Base-by-base conservation (phyloP, 2,113 vertebrate species). In the Mesembrinibis cayennensis region DNA sequence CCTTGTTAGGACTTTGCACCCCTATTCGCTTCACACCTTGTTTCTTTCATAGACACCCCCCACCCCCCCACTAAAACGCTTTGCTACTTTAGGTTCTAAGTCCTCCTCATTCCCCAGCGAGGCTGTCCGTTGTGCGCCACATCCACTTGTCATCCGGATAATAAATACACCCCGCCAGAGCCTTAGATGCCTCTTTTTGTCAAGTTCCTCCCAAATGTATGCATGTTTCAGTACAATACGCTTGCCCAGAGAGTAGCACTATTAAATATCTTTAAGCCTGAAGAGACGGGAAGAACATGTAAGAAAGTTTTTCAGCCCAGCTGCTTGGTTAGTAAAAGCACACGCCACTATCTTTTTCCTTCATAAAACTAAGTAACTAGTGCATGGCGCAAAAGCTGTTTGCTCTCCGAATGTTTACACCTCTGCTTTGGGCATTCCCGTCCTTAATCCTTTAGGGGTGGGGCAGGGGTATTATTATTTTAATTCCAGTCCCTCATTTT, bases 401-500 rank as follows among this genome's bases (percentile, higher is more conserved):
- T 89, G 88, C 74, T 85, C 72, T 93, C 87, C 20, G 53, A 85
- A 8, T 61, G 61, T 91, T 88, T 93, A 84, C 65, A 76, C 53
- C 89, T 66, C 90, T 69, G 61, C 93, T 96, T 91, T 89, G 85
- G 62, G 45, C 89, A 83, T 90, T 91, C 82, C 65, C 55, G 8
- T 27, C 53, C 61, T 69, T 96, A 78, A 84, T 74, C 85, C 82
- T 53, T 44, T 5, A 19, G 50, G 19, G 50, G 16, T 45, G 38
- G 40, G 40, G 36, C 38, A 29, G 45, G 25, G 34, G 30, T 26
- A 88, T 55, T 87, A 71, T 62, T 67, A 5, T 77, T 87, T 87
- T 80, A 55, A 92, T 84, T 36, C 40, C 76, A 17, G 49, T 17
- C 52, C 22, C 58, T 29, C 52, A 55, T 47, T 53, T 81, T 72